Evolutionary conservation across 2,113 vertebrate genomes (phyloP).

Genomic region (Halichoerus grypus): DNA sequence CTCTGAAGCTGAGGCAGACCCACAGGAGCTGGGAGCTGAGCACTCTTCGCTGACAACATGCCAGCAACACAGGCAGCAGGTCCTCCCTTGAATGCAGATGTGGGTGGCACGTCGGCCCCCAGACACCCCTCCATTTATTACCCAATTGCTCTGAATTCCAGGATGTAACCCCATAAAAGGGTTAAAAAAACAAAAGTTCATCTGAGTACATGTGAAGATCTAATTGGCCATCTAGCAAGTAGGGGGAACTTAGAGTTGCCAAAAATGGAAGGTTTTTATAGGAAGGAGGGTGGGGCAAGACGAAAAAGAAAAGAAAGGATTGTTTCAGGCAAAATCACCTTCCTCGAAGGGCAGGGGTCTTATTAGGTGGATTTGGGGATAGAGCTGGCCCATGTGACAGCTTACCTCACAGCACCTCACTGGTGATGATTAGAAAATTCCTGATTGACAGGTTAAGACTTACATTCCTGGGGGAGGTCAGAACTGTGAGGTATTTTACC

Average conservation of each 20-base stretch:
- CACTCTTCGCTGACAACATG: neutral
- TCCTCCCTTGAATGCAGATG: neutral
- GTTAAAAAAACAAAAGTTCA: neutral
- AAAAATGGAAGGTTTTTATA: neutral
- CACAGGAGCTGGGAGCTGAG: neutral
- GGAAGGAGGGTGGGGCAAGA: neutral
- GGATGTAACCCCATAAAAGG: neutral
- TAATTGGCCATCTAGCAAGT: neutral
- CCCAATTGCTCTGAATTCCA: neutral
- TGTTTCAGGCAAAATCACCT: neutral
- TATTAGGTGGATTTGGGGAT: neutral
- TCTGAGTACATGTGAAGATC: neutral
- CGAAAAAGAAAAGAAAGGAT: neutral
- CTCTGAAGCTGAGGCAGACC: neutral
- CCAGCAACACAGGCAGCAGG: neutral
- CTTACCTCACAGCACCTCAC: neutral
- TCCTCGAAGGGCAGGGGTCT: neutral
- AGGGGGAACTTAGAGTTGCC: neutral
- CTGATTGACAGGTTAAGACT: neutral
- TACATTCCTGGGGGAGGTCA: neutral
- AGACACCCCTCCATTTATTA: neutral
- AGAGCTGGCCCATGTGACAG: neutral
- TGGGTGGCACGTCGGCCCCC: neutral
- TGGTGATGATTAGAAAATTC: neutral
- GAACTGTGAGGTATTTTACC: neutral